Evolutionary conservation across 2,113 vertebrate species (phyloP).

Genomic region (Willisornis vidua): DNA sequence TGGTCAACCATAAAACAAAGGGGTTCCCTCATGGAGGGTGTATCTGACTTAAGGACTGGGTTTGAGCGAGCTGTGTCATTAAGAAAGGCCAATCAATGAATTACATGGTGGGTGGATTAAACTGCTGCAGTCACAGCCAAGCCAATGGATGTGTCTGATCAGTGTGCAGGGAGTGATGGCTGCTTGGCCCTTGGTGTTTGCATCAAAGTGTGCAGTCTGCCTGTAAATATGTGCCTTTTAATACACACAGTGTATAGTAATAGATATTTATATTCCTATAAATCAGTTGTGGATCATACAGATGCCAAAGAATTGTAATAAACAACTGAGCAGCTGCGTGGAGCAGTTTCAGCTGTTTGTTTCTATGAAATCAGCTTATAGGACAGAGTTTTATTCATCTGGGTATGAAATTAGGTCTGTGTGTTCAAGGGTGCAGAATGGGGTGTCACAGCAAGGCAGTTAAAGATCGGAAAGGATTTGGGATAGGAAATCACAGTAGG

Average conservation of each 20-base stretch:
- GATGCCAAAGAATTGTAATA: not conserved
- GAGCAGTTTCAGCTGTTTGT: not conserved
- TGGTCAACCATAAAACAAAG: slow-evolving; percentile 27
- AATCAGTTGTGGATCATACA: not conserved
- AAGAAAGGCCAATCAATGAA: slow-evolving; percentile 11
- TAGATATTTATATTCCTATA: not conserved
- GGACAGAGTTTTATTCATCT: not conserved
- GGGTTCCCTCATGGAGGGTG: not conserved
- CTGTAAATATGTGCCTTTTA: not conserved
- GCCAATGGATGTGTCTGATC: not conserved
- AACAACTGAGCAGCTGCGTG: not conserved
- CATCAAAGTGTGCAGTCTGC: not conserved
- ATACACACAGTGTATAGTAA: not conserved
- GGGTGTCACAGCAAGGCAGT: not conserved
- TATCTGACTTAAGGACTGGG: slow-evolving; percentile 15
- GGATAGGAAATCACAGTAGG: not conserved
- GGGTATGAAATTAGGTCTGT: not conserved
- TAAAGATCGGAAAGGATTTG: not conserved
- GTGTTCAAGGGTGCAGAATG: not conserved
- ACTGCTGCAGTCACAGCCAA: not conserved
- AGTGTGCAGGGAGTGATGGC: not conserved
- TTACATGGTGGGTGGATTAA: not conserved
- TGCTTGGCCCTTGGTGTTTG: not conserved
- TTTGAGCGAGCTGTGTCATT: not conserved
- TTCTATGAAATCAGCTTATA: not conserved